A percentile compares a stretch with the other conserved stretches of the same genome.
Evolutionary conservation across 2,888 invertebrate genomes (phyloP).

Genomic region (Meloe dianella): DNA sequence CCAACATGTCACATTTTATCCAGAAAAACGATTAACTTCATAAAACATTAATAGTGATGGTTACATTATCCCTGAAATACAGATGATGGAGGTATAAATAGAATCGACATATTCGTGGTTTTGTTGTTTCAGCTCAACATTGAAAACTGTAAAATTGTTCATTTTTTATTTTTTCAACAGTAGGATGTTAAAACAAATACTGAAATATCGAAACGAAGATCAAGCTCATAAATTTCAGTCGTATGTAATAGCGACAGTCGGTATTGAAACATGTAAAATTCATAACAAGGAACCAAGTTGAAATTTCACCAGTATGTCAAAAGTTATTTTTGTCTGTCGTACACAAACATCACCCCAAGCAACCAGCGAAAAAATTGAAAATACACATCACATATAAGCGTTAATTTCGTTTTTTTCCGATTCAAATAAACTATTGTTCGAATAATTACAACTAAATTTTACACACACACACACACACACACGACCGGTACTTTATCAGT

Average conservation of each 20-base stretch:
- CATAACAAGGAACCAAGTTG: constrained; percentile 6
- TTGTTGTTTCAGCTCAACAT: not conserved
- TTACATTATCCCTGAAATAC: not conserved
- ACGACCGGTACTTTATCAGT: not conserved
- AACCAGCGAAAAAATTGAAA: not conserved
- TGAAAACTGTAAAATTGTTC: not conserved
- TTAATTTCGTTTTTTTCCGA: too few relatives aligned
- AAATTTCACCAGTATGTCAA: not conserved
- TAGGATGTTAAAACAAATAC: not conserved
- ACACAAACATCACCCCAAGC: not conserved
- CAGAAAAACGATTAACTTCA: constrained; percentile 2
- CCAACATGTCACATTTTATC: not conserved
- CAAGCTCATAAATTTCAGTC: not conserved
- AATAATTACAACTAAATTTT: not conserved
- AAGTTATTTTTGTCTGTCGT: not conserved
- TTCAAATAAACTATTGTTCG: not conserved
- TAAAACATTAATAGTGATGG: not conserved
- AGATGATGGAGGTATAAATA: not conserved
- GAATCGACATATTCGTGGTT: not conserved
- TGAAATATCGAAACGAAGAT: not conserved
- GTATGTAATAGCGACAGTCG: not conserved
- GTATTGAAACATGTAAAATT: constrained; percentile 4
- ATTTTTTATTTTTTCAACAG: not conserved
- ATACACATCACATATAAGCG: too few relatives aligned
- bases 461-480: too few relatives aligned